Evolutionary conservation across 2,797 vertebrate species (phyloP).

Genomic region (Sebastes miniatus): DNA sequence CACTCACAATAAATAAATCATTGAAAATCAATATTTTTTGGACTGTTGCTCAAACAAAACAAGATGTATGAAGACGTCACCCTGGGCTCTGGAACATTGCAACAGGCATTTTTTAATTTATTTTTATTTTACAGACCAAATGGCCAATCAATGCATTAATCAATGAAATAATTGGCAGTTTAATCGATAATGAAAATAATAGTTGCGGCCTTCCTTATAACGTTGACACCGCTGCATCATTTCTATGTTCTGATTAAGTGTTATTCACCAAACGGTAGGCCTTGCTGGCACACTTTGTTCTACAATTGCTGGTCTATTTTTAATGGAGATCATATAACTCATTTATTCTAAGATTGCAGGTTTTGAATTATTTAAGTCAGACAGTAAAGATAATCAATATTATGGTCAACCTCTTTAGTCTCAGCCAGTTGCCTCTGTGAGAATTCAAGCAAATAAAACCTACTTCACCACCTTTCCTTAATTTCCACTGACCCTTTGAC

Average conservation of each 20-base stretch:
- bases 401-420: background rate
- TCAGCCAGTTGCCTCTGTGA: background rate
- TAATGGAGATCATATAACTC: background rate
- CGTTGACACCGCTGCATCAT: background rate
- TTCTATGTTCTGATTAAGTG: background rate
- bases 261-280: background rate
- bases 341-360: background rate
- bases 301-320: background rate
- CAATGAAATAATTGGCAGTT: background rate
- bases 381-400: background rate
- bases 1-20: background rate
- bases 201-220: too few relatives aligned
- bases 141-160: background rate
- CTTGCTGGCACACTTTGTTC: background rate
- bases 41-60: background rate
- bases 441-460: background rate
- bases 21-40: rapidly evolving
- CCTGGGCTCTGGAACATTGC: background rate
- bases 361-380: background rate
- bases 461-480: background rate
- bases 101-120: background rate
- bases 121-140: background rate
- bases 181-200: background rate
- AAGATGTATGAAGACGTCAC: background rate
- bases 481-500: background rate